These are phyloP conservation scores for Acleris cristana DNA, from an alignment of 2,888 invertebrate species.

Conservation along the genomic window DNA sequence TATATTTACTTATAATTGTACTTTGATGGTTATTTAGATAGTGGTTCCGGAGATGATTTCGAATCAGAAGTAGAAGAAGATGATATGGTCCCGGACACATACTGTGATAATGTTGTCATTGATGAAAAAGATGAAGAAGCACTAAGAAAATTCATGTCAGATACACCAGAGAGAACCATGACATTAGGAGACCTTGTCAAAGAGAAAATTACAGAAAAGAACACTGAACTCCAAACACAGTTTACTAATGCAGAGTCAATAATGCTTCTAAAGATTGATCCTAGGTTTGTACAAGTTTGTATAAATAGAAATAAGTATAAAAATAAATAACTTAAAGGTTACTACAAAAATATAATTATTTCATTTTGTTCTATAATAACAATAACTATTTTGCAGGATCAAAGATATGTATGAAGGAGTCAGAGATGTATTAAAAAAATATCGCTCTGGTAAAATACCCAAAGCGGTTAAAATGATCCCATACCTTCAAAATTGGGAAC, in stretches of 20 bases:
- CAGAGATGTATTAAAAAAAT: conserved; percentile 92
- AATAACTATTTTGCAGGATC: conserved; percentile 73
- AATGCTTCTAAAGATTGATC: conserved; percentile 93
- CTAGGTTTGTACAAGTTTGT: conserved; percentile 72
- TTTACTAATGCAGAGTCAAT: conserved; percentile 91
- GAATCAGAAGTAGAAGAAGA: conserved; percentile 83
- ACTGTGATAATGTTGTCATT: conserved; percentile 89
- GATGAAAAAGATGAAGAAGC: conserved; percentile 95
- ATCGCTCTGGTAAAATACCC: conserved; percentile 97
- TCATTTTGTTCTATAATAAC: not conserved
- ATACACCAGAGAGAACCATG: conserved; percentile 81
- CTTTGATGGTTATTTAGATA: conserved; percentile 52
- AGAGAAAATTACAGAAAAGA: conserved; percentile 96
- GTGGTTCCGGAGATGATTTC: conserved; percentile 71
- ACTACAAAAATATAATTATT: not conserved
- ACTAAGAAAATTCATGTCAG: conserved; percentile 89
- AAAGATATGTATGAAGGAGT: conserved; percentile 96
- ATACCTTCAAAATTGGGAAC: conserved; percentile 96
- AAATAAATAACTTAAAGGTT: no score
- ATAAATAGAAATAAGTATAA: no score
- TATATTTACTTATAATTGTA: conserved; percentile 3
- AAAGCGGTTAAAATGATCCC: conserved; percentile 99
- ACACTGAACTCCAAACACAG: conserved; percentile 93
- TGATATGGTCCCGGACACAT: conserved; percentile 83
- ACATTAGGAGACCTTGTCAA: conserved; percentile 95